Conservation (phyloP, 2,797 vertebrate species). For the Chelonia mydas region DNA sequence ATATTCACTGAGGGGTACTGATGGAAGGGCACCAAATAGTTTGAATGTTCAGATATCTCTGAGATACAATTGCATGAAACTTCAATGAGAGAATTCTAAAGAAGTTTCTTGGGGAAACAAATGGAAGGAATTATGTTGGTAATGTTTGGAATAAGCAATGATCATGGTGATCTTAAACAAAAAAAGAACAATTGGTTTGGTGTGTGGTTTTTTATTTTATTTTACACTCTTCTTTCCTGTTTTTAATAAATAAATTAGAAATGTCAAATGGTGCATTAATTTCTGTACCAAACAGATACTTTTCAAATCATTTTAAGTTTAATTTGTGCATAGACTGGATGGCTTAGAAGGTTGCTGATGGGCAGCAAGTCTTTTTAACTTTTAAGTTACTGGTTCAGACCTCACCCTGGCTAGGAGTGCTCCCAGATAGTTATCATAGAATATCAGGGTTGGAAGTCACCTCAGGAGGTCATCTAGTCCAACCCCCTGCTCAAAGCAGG, state of each 20-base stretch:
- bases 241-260: background rate
- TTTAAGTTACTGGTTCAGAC: background rate
- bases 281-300: background rate
- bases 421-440: background rate
- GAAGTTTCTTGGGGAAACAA: background rate
- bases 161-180: background rate
- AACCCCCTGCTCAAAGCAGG: too few relatives aligned
- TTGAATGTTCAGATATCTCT: background rate
- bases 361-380: background rate
- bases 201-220: background rate
- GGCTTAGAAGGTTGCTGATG: background rate
- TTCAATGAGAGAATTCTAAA: background rate
- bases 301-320: background rate
- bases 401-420: background rate
- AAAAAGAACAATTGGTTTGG: background rate
- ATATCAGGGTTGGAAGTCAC: too few relatives aligned
- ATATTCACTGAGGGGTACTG: background rate
- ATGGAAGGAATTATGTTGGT: background rate
- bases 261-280: background rate
- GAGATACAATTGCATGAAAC: background rate
- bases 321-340: background rate
- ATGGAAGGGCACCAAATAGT: background rate
- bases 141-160: background rate
- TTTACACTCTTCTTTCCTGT: rapidly evolving
- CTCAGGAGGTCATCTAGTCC: too few relatives aligned